Evolutionary conservation across 2,888 invertebrate species (phyloP).

Genomic region (Latrodectus hesperus): DNA sequence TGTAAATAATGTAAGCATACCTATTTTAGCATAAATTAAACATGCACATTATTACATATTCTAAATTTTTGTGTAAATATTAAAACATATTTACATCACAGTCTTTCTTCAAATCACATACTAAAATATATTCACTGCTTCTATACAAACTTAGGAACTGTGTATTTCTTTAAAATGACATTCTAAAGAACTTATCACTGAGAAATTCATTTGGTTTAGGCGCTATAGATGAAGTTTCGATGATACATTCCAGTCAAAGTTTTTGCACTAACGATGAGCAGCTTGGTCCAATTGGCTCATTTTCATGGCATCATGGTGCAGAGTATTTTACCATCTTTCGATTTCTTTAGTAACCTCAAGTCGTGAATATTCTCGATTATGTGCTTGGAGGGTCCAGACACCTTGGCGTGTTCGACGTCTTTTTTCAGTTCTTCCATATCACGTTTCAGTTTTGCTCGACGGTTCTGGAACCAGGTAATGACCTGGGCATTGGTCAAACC

Average conservation of each 20-base stretch:
- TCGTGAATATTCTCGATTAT: conserved; percentile 87
- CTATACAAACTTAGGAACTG: too few relatives aligned
- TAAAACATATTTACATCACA: too few relatives aligned
- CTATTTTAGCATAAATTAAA: too few relatives aligned
- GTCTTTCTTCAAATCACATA: too few relatives aligned
- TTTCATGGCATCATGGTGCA: conserved; percentile 61
- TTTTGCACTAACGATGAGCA: not conserved
- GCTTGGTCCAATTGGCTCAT: not conserved
- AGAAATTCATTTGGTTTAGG: not conserved
- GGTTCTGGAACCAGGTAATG: conserved; percentile 98
- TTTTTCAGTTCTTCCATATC: conserved; percentile 84
- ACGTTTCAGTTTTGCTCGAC: conserved; percentile 93
- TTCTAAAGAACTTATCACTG: not conserved
- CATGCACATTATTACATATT: too few relatives aligned
- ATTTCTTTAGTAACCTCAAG: conserved; percentile 91
- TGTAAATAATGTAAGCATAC: too few relatives aligned
- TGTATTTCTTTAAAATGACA: too few relatives aligned
- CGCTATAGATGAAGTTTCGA: not conserved
- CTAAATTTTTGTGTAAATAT: too few relatives aligned
- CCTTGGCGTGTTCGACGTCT: conserved; percentile 95
- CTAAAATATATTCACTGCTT: too few relatives aligned
- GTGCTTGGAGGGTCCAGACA: conserved; percentile 83
- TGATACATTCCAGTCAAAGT: too few relatives aligned
- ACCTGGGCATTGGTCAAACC: conserved; percentile 98
- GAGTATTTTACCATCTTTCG: conserved; percentile 66